These are phyloP conservation scores for Cotesia congregata DNA, from an alignment of 2,888 invertebrate species.

Conservation along the genomic window DNA sequence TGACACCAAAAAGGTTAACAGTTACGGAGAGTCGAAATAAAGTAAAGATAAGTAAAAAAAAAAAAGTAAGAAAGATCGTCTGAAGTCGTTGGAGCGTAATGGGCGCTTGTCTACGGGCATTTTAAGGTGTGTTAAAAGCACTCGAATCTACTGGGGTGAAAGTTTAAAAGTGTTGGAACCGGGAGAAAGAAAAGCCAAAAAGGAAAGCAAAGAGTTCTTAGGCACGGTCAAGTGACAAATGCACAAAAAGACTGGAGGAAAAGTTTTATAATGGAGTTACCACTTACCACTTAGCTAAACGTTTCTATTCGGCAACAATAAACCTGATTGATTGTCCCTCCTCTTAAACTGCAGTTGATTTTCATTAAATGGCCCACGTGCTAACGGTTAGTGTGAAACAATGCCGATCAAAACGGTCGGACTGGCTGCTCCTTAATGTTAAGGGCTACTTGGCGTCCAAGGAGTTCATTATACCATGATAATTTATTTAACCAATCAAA, in stretches of 20 bases:
- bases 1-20: background rate
- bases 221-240: slow-evolving; percentile 45
- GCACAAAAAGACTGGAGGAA: slow-evolving; percentile 44
- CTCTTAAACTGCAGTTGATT: background rate
- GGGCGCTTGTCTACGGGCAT: slow-evolving; percentile 51
- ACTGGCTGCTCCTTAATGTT: too few species aligned
- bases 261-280: slow-evolving; percentile 47
- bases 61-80: slow-evolving; percentile 27
- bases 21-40: background rate
- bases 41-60: background rate
- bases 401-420: slow-evolving; percentile 6
- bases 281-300: slow-evolving; percentile 52
- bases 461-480: too few species aligned
- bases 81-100: slow-evolving; percentile 63
- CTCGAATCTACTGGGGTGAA: slow-evolving; percentile 22
- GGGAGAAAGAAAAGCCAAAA: slow-evolving; percentile 15
- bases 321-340: slow-evolving; percentile 53
- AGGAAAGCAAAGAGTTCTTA: background rate
- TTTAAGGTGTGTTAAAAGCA: slow-evolving; percentile 37
- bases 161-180: background rate
- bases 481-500: too few species aligned
- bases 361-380: slow-evolving; percentile 25
- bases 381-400: slow-evolving; percentile 25
- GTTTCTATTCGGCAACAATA: slow-evolving; percentile 50
- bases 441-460: too few species aligned